Evolutionary conservation across 2,113 vertebrate species (phyloP), one percentile per base, ranked within the genome.

Genomic region (Myanophis thanlyinensis): DNA sequence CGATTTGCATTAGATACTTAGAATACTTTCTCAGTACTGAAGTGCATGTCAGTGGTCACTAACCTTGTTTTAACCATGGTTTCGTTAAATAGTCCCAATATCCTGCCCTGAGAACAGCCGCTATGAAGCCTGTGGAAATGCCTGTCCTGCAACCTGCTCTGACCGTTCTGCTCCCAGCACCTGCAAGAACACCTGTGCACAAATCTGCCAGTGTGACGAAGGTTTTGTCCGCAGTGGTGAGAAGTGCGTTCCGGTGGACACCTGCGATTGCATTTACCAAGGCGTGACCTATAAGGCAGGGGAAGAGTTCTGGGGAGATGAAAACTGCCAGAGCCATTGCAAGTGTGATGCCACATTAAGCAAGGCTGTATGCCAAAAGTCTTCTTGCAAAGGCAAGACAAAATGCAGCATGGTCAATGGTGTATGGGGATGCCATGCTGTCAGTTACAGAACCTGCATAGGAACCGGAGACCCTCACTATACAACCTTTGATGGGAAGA

Each of bases 381-480:
- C 86, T 18, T 90, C 95, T 67, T 98, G 98, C 84, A 90, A 90
- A 0, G 56, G 92, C 0, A 90, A 93, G 6, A 93, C 97, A 87
- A 94, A 95, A 47, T 98, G 98, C 13, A 92, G 91, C 4, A 93
- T 96, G 30, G 89, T 95, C 7, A 94, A 90, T 0, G 96, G 97
- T 0, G 80, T 18, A 53, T 97, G 94, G 5, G 95, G 95, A 18
- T 98, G 97, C 91, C 96, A 97, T 51, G 87, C 89, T 1, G 95
- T 15, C 15, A 95, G 90, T 27, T 35, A 7, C n/a, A 96, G 95
- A 85, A 95, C 92, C 0, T 98, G 98, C 93, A 97, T 94, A 92
- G 96, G 95, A 18, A 92, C 96, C 15, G 97, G 98, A 27, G 97
- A 97, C 85, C 97, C 96, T 2, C 97, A 98, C 89, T 96, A 98